A percentile compares a stretch with the other conserved stretches of the same genome.
Evolutionary conservation across 2,797 vertebrate genomes (phyloP).

Genomic region (Vireo griseus): DNA sequence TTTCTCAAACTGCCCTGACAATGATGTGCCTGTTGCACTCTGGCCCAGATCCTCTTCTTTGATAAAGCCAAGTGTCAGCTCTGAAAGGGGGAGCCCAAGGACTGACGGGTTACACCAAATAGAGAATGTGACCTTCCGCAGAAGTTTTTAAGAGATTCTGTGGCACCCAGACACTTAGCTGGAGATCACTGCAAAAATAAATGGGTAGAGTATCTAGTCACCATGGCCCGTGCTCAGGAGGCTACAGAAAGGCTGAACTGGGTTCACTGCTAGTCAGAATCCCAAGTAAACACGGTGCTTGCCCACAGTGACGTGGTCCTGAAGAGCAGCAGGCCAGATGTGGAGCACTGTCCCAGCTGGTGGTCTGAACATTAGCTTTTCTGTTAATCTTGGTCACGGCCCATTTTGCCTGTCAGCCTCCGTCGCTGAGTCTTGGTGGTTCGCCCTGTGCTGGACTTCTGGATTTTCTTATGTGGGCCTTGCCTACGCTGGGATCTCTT

Average conservation of each 20-base stretch:
- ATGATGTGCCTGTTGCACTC: neutral
- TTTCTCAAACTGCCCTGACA: neutral
- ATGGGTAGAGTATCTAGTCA: rapidly evolving
- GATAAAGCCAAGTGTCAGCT: neutral
- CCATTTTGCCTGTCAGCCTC: constrained; percentile 73
- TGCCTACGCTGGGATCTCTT: constrained; percentile 61
- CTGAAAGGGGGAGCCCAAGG: neutral
- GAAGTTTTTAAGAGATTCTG: neutral
- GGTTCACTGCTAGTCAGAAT: neutral
- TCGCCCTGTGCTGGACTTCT: constrained; percentile 59
- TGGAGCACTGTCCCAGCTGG: neutral
- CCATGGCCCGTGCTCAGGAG: neutral
- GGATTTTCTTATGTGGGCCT: constrained; percentile 68
- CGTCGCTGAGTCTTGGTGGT: constrained; percentile 87
- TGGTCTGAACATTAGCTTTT: neutral
- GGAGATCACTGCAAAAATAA: neutral
- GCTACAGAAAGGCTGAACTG: neutral
- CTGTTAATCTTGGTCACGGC: constrained; percentile 70
- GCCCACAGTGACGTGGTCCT: neutral
- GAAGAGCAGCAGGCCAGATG: neutral
- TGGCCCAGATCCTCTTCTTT: neutral
- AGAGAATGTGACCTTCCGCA: neutral
- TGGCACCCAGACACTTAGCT: neutral
- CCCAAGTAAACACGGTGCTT: neutral
- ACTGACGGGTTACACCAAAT: rapidly evolving